Evolutionary conservation across 1,140 invertebrate species (phyloP).

Genomic region (Sycophaga agraensis): DNA sequence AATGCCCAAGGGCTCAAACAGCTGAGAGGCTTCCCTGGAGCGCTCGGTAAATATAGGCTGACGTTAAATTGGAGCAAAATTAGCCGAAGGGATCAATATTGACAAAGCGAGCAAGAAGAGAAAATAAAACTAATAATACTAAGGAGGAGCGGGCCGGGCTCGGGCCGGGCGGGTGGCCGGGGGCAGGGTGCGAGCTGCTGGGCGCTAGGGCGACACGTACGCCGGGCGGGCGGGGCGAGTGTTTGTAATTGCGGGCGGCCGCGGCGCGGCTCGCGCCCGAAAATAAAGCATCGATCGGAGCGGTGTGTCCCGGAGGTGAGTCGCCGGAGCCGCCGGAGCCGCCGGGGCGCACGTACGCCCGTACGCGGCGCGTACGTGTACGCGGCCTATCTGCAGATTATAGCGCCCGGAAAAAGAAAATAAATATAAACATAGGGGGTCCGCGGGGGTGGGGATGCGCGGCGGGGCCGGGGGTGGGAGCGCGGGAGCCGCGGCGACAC

Average conservation of each 20-base stretch:
- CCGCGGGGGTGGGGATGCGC: constrained; percentile 29
- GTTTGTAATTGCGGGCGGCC: constrained; percentile 30
- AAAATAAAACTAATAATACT: too few species aligned
- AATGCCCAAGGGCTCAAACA: too few species aligned
- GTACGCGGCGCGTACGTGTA: too few species aligned
- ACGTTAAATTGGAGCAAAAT: too few species aligned
- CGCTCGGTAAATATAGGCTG: too few species aligned
- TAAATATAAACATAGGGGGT: constrained; percentile 32
- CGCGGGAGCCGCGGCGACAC: background rate
- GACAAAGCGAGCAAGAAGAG: constrained; percentile 21
- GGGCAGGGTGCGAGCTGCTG: background rate
- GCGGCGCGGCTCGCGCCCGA: constrained; percentile 28
- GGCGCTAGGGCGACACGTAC: background rate
- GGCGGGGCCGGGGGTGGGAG: background rate
- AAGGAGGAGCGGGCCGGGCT: too few species aligned
- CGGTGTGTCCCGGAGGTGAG: constrained; percentile 15
- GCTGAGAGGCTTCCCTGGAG: too few species aligned
- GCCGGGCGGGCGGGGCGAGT: background rate
- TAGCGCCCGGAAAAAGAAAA: constrained; percentile 4
- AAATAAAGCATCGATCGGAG: constrained; percentile 34
- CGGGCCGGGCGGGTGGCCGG: too few species aligned
- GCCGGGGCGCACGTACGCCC: too few species aligned
- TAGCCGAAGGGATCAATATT: too few species aligned
- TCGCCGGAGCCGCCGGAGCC: too few species aligned
- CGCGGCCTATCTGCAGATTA: constrained; percentile 4